Conservation (phyloP, 2,113 vertebrate species). For the Kryptolebias marmoratus region DNA sequence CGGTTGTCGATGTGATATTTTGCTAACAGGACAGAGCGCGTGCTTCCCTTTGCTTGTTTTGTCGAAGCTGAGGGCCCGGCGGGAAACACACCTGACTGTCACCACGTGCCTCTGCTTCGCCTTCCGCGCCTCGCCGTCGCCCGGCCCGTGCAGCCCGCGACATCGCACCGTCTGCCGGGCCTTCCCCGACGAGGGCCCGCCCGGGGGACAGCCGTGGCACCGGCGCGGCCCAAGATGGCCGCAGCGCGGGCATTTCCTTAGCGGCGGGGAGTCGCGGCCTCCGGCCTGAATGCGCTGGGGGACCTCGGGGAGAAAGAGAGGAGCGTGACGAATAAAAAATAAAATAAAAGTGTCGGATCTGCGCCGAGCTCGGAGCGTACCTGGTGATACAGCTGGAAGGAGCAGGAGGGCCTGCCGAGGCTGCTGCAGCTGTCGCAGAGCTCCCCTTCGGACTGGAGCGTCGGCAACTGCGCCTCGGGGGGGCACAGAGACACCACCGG, state of each 20-base stretch:
- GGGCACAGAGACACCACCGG: constrained; percentile 79
- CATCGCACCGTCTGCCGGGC: constrained; percentile 50
- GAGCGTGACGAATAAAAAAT: neutral
- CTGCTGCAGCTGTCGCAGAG: constrained; percentile 75
- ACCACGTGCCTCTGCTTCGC: constrained; percentile 86
- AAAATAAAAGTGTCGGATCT: neutral
- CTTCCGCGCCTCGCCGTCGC: constrained; percentile 78
- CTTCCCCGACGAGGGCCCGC: constrained; percentile 16
- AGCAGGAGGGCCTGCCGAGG: constrained; percentile 69
- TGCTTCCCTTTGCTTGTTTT: too few species aligned
- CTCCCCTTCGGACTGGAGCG: constrained; percentile 66
- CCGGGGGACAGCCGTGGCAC: constrained; percentile 53
- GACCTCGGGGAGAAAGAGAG: constrained; percentile 51
- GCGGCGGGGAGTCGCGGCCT: constrained; percentile 54
- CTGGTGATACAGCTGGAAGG: constrained; percentile 79
- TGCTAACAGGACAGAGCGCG: too few species aligned
- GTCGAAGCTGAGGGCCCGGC: neutral
- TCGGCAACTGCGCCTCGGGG: constrained; percentile 67
- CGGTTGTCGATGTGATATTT: too few species aligned
- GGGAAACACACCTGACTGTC: constrained; percentile 85
- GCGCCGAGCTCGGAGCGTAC: constrained; percentile 39
- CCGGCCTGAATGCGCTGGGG: constrained; percentile 45
- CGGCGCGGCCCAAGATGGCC: constrained; percentile 54
- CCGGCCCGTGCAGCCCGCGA: constrained; percentile 86
- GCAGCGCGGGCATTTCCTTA: constrained; percentile 64